Evolutionary conservation across 2,888 invertebrate genomes (phyloP).

Genomic region (Lasioglossum villosulum): DNA sequence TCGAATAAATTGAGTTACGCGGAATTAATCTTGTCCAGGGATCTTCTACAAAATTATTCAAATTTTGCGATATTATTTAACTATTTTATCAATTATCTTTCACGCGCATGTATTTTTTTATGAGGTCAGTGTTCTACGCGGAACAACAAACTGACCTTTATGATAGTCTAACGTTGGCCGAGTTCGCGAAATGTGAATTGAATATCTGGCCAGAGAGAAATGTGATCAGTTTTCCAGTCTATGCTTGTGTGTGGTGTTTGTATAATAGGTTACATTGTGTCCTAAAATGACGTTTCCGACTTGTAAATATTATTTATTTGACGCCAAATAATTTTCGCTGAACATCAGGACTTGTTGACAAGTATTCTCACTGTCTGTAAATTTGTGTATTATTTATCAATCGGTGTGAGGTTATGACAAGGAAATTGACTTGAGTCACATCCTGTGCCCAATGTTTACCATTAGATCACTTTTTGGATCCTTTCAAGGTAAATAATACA

Average conservation of each 20-base stretch:
- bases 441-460: conserved; percentile 77
- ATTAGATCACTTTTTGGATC: conserved; percentile 67
- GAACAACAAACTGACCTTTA: conserved; percentile 40
- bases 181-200: conserved; percentile 55
- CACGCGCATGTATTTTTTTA: background rate
- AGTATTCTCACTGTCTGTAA: conserved; percentile 60
- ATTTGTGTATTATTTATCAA: conserved; percentile 73
- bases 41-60: conserved; percentile 24
- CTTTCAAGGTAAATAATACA: conserved; percentile 72
- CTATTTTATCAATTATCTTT: conserved; percentile 3
- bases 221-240: conserved; percentile 75
- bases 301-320: conserved; percentile 77
- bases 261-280: conserved; percentile 82
- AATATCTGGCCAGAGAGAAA: conserved; percentile 60
- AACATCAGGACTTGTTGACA: conserved; percentile 60
- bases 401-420: conserved; percentile 80
- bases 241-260: conserved; percentile 82
- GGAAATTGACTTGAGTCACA: conserved; percentile 72
- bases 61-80: conserved; percentile 2
- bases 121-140: conserved; percentile 5
- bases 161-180: conserved; percentile 32
- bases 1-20: background rate
- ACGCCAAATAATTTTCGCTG: conserved; percentile 69
- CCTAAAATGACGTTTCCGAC: conserved; percentile 82
- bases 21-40: background rate